Conservation (phyloP, 1,140 invertebrate species). For the Cydia fagiglandana region DNA sequence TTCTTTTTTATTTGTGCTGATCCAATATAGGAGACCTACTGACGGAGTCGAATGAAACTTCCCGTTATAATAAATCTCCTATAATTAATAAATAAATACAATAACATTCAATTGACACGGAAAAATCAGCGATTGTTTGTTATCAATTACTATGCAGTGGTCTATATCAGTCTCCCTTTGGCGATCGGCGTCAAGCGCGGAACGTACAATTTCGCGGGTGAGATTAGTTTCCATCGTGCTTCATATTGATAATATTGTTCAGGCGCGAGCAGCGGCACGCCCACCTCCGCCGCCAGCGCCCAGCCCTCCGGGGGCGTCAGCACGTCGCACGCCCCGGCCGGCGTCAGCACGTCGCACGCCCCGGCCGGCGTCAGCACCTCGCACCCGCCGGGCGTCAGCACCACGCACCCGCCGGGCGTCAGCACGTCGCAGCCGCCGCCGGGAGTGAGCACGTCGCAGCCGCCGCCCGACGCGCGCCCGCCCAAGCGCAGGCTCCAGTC, state of each 20-base stretch:
- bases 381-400: constrained; percentile 43
- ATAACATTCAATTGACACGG: too few species aligned
- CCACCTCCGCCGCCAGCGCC: constrained; percentile 44
- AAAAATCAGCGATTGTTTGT: too few species aligned
- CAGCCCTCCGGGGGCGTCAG: constrained; percentile 38
- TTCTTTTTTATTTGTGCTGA: too few species aligned
- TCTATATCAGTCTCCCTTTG: too few species aligned
- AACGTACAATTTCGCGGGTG: background rate
- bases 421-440: constrained; percentile 46
- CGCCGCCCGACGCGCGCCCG: constrained; percentile 56
- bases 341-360: constrained; percentile 48
- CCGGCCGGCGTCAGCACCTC: constrained; percentile 48
- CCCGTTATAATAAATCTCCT: too few species aligned
- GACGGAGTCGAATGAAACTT: too few species aligned
- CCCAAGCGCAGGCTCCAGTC: constrained; percentile 60
- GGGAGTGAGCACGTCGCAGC: constrained; percentile 47
- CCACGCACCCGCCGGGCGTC: constrained; percentile 46
- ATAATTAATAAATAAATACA: too few species aligned
- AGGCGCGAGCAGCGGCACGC: constrained; percentile 44
- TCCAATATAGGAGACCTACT: too few species aligned
- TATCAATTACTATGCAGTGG: too few species aligned
- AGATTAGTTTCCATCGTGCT: background rate
- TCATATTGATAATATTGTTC: background rate
- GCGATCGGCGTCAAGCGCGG: too few species aligned
- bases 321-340: constrained; percentile 38